A percentile compares a stretch with the other conserved stretches of the same genome.
Conservation (phyloP, 2,888 invertebrate species). For the Protonemura montana region DNA sequence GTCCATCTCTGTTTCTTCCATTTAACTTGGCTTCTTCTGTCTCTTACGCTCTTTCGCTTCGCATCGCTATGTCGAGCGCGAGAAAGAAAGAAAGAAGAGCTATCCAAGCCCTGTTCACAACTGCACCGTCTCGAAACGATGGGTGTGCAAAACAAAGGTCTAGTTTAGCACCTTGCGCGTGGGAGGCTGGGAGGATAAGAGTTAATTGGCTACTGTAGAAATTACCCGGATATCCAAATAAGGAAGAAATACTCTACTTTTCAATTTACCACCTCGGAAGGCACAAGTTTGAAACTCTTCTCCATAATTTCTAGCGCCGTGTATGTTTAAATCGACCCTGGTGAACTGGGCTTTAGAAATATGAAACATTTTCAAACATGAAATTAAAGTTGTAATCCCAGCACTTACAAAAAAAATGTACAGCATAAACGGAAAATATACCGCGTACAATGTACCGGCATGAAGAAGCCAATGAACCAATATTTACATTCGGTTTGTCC, state of each 20-base stretch:
- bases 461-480: not conserved
- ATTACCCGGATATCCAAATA: not conserved
- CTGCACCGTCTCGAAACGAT: not conserved
- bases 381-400: slow-evolving; percentile 21
- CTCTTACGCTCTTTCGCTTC: slow-evolving; percentile 24
- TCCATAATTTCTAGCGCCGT: too few relatives aligned
- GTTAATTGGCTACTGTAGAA: slow-evolving; percentile 12
- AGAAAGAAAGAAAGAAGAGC: slow-evolving; percentile 15
- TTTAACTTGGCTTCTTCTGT: not conserved
- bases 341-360: slow-evolving; percentile 16
- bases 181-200: not conserved
- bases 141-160: not conserved
- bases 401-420: slow-evolving; percentile 34
- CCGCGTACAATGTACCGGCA: not conserved
- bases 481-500: not conserved
- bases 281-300: too few relatives aligned
- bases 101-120: slow-evolving; percentile 30
- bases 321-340: not conserved
- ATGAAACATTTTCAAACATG: slow-evolving; percentile 1
- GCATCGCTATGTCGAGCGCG: slow-evolving; percentile 29
- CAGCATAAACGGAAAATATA: not conserved
- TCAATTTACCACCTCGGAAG: too few relatives aligned
- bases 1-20: slow-evolving; percentile 50
- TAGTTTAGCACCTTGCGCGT: not conserved
- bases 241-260: not conserved